Conservation (phyloP, 1,140 invertebrate species). For the Trialeurodes vaporariorum region DNA sequence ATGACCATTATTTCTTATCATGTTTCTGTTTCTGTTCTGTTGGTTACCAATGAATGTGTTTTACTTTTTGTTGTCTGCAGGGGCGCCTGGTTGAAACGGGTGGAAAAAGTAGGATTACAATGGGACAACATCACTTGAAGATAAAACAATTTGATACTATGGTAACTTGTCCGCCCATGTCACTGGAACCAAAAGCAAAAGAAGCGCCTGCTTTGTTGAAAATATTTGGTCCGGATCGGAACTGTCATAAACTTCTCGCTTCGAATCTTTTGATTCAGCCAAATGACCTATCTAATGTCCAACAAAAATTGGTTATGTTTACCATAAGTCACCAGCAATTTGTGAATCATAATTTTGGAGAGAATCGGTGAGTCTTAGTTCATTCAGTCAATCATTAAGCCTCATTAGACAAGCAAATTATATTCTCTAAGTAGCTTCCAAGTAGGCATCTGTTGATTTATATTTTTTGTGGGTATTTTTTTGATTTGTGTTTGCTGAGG, state of each 20-base stretch:
- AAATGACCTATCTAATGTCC: not conserved
- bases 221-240: not conserved
- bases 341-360: not conserved
- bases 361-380: not conserved
- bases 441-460: too few species aligned
- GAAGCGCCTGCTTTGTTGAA: not conserved
- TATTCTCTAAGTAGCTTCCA: too few species aligned
- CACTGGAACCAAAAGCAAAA: not conserved
- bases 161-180: not conserved
- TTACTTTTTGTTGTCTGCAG: too few species aligned
- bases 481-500: too few species aligned
- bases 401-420: too few species aligned
- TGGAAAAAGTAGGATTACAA: not conserved
- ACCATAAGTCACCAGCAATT: not conserved
- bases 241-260: not conserved
- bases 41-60: too few species aligned
- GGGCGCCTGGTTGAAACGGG: not conserved
- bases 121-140: not conserved
- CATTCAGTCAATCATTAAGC: too few species aligned
- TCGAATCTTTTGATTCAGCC: not conserved
- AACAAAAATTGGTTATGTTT: not conserved
- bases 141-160: not conserved
- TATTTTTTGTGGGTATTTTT: too few species aligned
- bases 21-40: too few species aligned
- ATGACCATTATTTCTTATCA: too few species aligned